Base-by-base conservation (phyloP, 1,140 invertebrate species). In the Antheraea pernyi region DNA sequence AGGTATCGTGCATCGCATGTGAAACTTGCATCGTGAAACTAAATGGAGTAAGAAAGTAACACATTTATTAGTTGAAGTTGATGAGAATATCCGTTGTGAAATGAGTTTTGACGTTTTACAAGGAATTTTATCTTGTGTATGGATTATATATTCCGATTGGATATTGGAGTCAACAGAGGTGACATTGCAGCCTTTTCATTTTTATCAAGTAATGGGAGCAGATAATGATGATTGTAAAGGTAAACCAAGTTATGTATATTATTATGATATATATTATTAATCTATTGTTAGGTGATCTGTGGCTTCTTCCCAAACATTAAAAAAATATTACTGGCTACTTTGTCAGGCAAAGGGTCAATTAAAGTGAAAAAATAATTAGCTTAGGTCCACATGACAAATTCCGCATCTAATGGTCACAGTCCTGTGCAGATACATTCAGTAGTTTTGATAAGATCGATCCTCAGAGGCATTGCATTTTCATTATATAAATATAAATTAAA, bases 61-160 rank as follows among this genome's bases (percentile, higher is more conserved):
- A 19, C 93, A 94, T 75, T 79, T 95, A 19, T 75, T 95, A 63
- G 90, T 94, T 0, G 93, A 94, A 65, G 71, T 84, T 3, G 91
- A 93, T 66, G 76, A 2, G 1, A 2, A 80, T 11, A 76, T 83
- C 62, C 19, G 89, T 37, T 88, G 91, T 62, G 69, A 75, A 53
- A 77, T 92, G 11, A 91, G 85, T 39, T 80, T 90, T n/a, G 92
- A 94, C 63, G 76, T 94, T 46, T 82, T 94, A n/a, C 84, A 93
- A 42, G 94, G 93, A 1, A 93, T 96, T 66, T 86, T 95, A 0
- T 85, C 86, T 72, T 94, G 94, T 18, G 91, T 93, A 37, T 95
- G 95, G 94, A 93, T 96, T 62, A 67, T 96, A 46, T 93, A 85
- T 19, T 85, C 93, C 63, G 86, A 95, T 64, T 96, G 95, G 96